Evolutionary conservation across 1,140 invertebrate genomes (phyloP).

Genomic region (Drosophila seguyi): DNA sequence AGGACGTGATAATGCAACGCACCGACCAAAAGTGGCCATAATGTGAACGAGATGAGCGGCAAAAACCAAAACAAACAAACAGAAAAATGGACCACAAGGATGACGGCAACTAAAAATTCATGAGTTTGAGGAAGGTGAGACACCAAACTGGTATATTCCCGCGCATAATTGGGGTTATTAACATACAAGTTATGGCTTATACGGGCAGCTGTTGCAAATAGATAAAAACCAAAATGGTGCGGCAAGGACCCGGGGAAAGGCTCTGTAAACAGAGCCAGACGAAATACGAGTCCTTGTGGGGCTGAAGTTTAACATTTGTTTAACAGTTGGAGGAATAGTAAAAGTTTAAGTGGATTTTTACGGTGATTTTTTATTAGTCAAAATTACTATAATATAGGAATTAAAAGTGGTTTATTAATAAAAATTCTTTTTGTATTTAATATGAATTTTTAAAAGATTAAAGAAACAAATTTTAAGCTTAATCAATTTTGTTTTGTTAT

Average conservation of each 20-base stretch:
- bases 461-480: not conserved
- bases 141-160: slow-evolving; percentile 23
- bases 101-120: slow-evolving; percentile 29
- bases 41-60: slow-evolving; percentile 15
- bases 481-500: not conserved
- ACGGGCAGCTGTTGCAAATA: slow-evolving; percentile 31
- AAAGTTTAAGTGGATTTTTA: not conserved
- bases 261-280: not conserved
- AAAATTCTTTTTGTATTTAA: not conserved
- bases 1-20: slow-evolving; percentile 78
- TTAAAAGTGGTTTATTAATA: not conserved
- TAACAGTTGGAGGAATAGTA: not conserved
- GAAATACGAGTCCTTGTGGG: not conserved
- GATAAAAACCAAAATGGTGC: slow-evolving; percentile 20
- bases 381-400: no score
- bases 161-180: slow-evolving; percentile 46
- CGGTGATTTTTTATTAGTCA: not conserved
- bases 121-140: slow-evolving; percentile 13
- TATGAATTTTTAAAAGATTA: accelerated
- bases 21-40: slow-evolving; percentile 68
- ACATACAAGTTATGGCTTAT: slow-evolving; percentile 24
- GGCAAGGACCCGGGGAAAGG: no score
- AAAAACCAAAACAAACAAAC: slow-evolving; percentile 35
- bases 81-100: slow-evolving; percentile 14
- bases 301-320: not conserved